phyloP scores from a whole-genome alignment of 2,888 invertebrate genomes.

The Mesorhabditis spiculigera region DNA sequence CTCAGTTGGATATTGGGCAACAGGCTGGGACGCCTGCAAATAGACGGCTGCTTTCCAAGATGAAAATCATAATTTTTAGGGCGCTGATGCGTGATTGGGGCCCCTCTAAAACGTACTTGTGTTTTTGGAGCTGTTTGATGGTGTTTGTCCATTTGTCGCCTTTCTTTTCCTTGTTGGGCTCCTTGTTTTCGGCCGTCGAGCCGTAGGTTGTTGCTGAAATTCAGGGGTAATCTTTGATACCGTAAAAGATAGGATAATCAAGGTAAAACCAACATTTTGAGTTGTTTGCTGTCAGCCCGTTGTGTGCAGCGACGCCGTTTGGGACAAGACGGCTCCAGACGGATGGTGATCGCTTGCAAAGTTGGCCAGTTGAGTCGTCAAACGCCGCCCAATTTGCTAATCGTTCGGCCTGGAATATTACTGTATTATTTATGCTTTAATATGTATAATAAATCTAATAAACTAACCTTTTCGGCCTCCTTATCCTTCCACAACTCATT shows the following conservation, averaged over 20 bases:
- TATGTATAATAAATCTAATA: background rate
- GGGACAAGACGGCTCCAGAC: conserved; percentile 12
- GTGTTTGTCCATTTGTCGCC: conserved; percentile 43
- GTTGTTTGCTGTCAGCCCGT: background rate
- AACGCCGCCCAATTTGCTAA: conserved; percentile 32
- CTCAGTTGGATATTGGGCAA: conserved; percentile 2
- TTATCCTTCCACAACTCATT: conserved; percentile 33
- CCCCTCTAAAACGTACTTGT: conserved; percentile 37
- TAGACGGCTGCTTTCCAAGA: background rate
- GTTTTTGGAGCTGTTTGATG: conserved; percentile 50
- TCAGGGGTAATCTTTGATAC: conserved; percentile 8
- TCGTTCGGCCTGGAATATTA: conserved; percentile 23
- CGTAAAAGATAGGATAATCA: background rate
- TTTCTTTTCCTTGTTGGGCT: conserved; percentile 6
- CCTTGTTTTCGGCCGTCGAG: conserved; percentile 7
- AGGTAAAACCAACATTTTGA: conserved; percentile 10
- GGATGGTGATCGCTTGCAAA: conserved; percentile 15
- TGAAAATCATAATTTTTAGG: background rate
- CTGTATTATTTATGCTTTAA: background rate
- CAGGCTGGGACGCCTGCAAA: background rate
- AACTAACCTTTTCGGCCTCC: conserved; percentile 18
- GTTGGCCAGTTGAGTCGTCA: conserved; percentile 1
- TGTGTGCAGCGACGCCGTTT: conserved; percentile 13
- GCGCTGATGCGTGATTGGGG: too few relatives aligned
- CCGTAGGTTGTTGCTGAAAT: conserved; percentile 9